These are phyloP conservation scores for Microtus richardsoni DNA, from an alignment of 2,113 vertebrate species.

Conservation along the genomic window DNA sequence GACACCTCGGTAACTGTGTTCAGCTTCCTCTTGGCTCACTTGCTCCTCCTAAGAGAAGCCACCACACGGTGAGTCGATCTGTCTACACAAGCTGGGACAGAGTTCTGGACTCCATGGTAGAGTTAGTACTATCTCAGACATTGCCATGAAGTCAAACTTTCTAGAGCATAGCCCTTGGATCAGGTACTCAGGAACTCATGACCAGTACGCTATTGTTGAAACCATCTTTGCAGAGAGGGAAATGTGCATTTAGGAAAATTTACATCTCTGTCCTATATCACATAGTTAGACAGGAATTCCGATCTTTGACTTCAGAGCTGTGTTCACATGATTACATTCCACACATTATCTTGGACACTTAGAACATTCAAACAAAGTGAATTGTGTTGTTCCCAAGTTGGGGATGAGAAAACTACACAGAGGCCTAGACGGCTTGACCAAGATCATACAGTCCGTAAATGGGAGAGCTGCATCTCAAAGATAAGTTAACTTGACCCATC, in stretches of 20 bases:
- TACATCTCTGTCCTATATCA: background rate
- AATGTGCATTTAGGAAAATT: background rate
- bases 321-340: background rate
- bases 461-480: background rate
- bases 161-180: background rate
- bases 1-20: background rate
- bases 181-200: background rate
- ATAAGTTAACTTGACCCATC: background rate
- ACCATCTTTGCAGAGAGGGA: background rate
- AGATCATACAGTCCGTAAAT: background rate
- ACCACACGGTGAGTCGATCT: background rate
- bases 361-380: background rate
- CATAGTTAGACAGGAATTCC: background rate
- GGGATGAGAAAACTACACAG: conserved; percentile 28
- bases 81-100: background rate
- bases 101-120: background rate
- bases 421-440: background rate
- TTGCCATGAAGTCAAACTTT: background rate
- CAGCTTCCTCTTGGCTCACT: background rate
- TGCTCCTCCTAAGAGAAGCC: background rate
- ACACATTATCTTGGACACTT: background rate
- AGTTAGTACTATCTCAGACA: background rate
- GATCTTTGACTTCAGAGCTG: background rate
- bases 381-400: background rate
- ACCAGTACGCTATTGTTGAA: background rate